Evolutionary conservation across 2,113 vertebrate genomes (phyloP).

Genomic region (Merops nubicus): DNA sequence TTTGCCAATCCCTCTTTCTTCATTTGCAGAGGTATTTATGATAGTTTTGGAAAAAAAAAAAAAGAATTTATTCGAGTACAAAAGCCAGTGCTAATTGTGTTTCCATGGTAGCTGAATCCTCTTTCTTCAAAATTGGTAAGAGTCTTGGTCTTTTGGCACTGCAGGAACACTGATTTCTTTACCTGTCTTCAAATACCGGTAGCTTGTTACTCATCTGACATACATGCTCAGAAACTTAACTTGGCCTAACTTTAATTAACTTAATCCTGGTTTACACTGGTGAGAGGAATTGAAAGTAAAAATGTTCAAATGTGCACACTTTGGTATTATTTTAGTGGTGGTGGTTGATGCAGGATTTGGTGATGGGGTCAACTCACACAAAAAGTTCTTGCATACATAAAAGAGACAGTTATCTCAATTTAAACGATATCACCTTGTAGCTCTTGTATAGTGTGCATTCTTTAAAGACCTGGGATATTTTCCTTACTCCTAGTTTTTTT

Average conservation of each 20-base stretch:
- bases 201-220: background rate
- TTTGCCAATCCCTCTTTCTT: background rate
- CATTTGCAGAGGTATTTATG: background rate
- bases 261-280: background rate
- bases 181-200: background rate
- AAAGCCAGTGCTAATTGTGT: background rate
- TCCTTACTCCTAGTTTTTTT: background rate
- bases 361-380: background rate
- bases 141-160: background rate
- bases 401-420: background rate
- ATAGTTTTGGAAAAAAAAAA: background rate
- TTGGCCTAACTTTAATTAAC: background rate
- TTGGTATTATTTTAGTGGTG: background rate
- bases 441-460: background rate
- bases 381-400: background rate
- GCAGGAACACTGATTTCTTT: background rate
- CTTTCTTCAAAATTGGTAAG: background rate
- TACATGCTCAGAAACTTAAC: background rate
- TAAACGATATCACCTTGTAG: background rate
- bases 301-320: background rate
- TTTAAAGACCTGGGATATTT: background rate
- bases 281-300: background rate
- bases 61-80: background rate
- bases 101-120: background rate
- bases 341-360: background rate